Percentiles rank a stretch among this genome's conserved stretches.
phyloP scores from a whole-genome alignment of 2,797 vertebrate species.

The Podargus strigoides region DNA sequence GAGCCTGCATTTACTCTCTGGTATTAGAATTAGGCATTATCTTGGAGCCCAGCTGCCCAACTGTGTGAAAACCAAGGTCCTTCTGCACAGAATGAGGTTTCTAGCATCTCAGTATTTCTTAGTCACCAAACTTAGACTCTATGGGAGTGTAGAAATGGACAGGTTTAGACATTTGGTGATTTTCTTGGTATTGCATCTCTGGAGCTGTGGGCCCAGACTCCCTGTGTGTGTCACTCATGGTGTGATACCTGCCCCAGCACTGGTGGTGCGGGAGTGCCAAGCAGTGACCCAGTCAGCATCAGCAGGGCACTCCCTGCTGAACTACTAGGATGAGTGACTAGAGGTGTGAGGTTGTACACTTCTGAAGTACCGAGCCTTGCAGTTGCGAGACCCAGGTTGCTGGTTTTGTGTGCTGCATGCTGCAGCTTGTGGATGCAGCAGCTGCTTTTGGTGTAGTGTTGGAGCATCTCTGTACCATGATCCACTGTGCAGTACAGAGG shows the following conservation, averaged over 20 bases:
- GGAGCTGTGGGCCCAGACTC: neutral
- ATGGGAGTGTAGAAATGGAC: rapidly evolving
- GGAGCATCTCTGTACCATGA: neutral
- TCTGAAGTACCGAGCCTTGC: neutral
- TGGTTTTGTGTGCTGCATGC: rapidly evolving
- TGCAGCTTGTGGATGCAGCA: neutral
- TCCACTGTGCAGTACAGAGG: neutral
- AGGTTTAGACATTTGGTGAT: neutral
- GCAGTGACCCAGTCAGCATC: rapidly evolving
- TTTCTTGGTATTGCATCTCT: neutral
- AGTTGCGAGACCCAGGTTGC: neutral
- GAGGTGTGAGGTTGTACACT: rapidly evolving
- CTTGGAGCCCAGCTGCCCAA: neutral
- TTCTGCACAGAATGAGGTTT: neutral
- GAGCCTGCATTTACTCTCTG: neutral
- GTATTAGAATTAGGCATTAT: neutral
- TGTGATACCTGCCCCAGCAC: neutral
- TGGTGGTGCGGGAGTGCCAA: neutral
- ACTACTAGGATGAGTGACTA: rapidly evolving
- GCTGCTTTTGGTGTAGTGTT: neutral
- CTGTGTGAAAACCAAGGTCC: neutral
- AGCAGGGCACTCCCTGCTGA: rapidly evolving
- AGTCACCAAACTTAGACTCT: neutral
- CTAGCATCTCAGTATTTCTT: neutral
- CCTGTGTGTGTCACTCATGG: rapidly evolving